Percentiles rank a stretch among this genome's conserved stretches.
Evolutionary conservation across 2,113 vertebrate species (phyloP).

Genomic region (Cyrtonyx montezumae): DNA sequence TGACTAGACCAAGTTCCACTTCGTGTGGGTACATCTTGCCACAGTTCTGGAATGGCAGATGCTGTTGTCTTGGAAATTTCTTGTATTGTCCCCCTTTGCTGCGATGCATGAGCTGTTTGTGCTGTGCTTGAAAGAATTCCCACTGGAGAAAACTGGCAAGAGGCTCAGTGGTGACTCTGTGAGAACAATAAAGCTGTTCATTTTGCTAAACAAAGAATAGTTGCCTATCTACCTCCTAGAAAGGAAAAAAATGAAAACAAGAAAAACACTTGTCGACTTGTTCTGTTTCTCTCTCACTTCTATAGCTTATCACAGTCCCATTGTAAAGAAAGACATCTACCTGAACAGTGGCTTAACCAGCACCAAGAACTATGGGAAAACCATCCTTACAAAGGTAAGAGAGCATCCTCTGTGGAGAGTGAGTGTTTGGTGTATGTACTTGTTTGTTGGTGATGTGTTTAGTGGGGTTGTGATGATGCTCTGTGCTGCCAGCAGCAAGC

Average conservation of each 20-base stretch:
- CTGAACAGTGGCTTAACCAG: slow-evolving; percentile 98
- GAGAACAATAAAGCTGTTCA: background rate
- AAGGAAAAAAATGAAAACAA: background rate
- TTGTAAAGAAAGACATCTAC: slow-evolving; percentile 85
- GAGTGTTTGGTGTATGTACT: rapidly evolving
- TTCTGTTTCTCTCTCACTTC: background rate
- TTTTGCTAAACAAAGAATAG: background rate
- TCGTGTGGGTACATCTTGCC: background rate
- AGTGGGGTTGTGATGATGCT: background rate
- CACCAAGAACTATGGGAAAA: slow-evolving; percentile 99
- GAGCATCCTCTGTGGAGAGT: background rate
- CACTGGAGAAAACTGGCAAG: background rate
- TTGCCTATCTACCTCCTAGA: background rate
- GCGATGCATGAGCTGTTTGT: background rate
- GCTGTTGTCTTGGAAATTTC: background rate
- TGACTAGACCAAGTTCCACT: background rate
- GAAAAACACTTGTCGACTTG: background rate
- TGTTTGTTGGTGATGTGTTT: background rate
- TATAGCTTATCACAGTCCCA: slow-evolving; percentile 88
- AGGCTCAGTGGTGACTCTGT: background rate
- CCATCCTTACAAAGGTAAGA: slow-evolving; percentile 96
- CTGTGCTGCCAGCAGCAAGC: background rate
- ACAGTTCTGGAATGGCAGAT: background rate
- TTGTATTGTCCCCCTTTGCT: background rate
- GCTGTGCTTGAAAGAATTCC: background rate